Percentiles rank a stretch among this genome's conserved stretches.
phyloP scores from a whole-genome alignment of 92 coral and sea anemone species.

The Micromussa lordhowensis region DNA sequence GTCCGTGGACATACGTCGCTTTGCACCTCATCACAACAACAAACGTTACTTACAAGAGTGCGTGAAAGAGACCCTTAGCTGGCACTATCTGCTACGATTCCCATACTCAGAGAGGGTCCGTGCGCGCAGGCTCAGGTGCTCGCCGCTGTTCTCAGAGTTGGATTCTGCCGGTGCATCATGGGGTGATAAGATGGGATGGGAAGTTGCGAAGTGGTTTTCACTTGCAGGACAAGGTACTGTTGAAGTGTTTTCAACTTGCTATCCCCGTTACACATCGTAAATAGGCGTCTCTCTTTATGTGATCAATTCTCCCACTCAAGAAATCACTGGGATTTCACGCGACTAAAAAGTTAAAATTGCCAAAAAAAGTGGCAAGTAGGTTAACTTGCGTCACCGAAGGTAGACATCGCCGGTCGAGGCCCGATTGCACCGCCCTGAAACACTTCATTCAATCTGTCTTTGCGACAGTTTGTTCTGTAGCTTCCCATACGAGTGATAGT shows the following conservation, averaged over 20 bases:
- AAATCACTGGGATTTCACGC: not conserved
- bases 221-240: slow-evolving; percentile 63
- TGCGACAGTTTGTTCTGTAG: not conserved
- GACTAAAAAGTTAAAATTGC: too few species aligned
- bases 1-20: slow-evolving; percentile 92
- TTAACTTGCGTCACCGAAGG: not conserved
- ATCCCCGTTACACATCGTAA: not conserved
- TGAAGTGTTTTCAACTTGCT: not conserved
- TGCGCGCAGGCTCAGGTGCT: slow-evolving; percentile 72
- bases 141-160: slow-evolving; percentile 75
- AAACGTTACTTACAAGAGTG: slow-evolving; percentile 86
- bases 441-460: too few species aligned
- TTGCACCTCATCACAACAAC: slow-evolving; percentile 86
- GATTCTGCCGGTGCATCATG: slow-evolving; percentile 84
- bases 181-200: slow-evolving; percentile 94
- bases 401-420: not conserved
- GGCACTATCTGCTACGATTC: slow-evolving; percentile 80
- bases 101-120: slow-evolving; percentile 76
- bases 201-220: slow-evolving; percentile 78
- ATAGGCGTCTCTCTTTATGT: not conserved
- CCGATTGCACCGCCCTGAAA: too few species aligned
- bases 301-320: not conserved
- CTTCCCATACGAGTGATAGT: not conserved
- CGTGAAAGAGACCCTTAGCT: slow-evolving; percentile 78
- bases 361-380: not conserved